Evolutionary conservation across 2,113 vertebrate species (phyloP), one percentile per base, ranked within the genome.

Genomic region (Coreoperca whiteheadi): DNA sequence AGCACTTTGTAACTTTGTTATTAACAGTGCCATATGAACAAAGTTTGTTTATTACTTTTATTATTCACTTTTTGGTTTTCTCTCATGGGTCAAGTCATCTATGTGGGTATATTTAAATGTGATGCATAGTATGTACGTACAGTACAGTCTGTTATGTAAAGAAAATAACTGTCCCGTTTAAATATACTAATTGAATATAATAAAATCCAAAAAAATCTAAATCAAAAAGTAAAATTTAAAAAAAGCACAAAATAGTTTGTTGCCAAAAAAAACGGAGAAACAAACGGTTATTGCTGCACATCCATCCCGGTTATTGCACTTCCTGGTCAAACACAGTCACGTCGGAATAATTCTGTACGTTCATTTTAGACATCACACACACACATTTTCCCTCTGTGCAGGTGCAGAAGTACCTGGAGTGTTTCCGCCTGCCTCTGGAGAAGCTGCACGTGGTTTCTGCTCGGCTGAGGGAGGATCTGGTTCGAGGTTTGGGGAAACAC

Each of bases 401-500:
- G 97, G 88, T 97, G 57, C 69, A 95, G 63, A 28, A 54, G 1
- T 93, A 84, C 43, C 86, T 98, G 76, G 28, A 92, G 28, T 79
- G 80, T 0, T 95, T 98, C 87, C 53, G 46, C 0, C 21, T 97
- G 67, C 93, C 96, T 0, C 66, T 25, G 84, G 87, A 92, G 25
- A 92, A 72, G 53, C 94, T 98, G 78, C 79, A 54, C 50, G 34
- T 70, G 0, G 90, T 98, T 79, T 96, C 95, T n/a, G 1, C 50
- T n/a, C 88, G 74, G 37, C 91, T 98, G 76, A 46, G 71, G 64
- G 68, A 39, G 21, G 95, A 94, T 25, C 86, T 98, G 94, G 53
- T 70, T 60, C 86, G 48, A 57, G 96, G 96, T 1, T 84, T 98
- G 74, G 87, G 83, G 28, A 91, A 84, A n/a, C 79, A 91, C 73